Percentiles rank a stretch among this genome's conserved stretches.
These are phyloP conservation scores for Lithobates pipiens DNA, from an alignment of 2,797 vertebrate species.

Conservation along the genomic window DNA sequence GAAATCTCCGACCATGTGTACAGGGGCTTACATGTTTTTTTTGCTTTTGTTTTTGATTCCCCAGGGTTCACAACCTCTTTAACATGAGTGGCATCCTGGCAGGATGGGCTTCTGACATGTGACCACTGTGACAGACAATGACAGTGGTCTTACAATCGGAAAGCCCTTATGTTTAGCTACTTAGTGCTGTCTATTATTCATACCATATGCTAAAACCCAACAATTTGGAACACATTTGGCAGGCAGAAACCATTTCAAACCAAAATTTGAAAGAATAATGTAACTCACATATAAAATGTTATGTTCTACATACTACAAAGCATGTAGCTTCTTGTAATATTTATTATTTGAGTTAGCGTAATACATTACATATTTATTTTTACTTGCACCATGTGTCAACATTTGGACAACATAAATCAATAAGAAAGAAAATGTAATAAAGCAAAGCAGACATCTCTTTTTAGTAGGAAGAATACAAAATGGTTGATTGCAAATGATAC, in stretches of 20 bases:
- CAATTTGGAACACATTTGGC: background rate
- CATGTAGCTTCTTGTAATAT: background rate
- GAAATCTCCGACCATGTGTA: no score
- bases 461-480: slow-evolving; percentile 8
- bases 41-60: no score
- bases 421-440: background rate
- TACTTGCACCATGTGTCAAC: background rate
- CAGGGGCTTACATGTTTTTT: no score
- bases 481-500: slow-evolving; percentile 20
- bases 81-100: no score
- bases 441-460: background rate
- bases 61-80: no score
- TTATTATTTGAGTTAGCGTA: slow-evolving; percentile 1
- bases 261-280: background rate
- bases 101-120: no score
- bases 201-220: background rate
- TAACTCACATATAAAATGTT: background rate
- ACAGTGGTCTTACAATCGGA: no score
- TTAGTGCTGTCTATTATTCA: background rate
- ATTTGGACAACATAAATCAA: slow-evolving; percentile 17
- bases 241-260: slow-evolving; percentile 4
- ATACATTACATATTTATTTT: background rate
- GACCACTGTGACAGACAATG: no score
- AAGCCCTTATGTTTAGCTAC: background rate
- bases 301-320: background rate